These are phyloP conservation scores for Hypanus sabinus DNA, from an alignment of 2,113 vertebrate genomes.

Conservation along the genomic window DNA sequence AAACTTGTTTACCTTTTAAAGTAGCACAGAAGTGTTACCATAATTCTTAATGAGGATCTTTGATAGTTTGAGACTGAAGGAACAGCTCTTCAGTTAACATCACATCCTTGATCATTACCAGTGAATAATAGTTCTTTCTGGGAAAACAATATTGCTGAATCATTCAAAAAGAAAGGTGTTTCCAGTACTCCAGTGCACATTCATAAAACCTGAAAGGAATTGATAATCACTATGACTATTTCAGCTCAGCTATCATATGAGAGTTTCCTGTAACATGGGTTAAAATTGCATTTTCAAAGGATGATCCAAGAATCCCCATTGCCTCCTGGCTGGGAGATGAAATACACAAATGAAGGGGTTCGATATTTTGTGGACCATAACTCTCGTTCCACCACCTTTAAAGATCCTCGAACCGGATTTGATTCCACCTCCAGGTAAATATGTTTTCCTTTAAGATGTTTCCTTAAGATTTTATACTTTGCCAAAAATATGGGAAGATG, in stretches of 20 bases:
- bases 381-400: constrained; percentile 92
- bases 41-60: neutral
- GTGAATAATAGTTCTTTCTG: neutral
- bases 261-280: neutral
- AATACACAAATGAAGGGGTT: constrained; percentile 91
- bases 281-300: constrained; percentile 53
- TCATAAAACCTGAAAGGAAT: neutral
- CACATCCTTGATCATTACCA: neutral
- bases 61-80: neutral
- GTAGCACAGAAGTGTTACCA: neutral
- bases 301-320: constrained; percentile 96
- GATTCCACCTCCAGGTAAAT: constrained; percentile 78
- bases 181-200: neutral
- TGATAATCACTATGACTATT: constrained; percentile 9
- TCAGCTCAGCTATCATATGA: neutral
- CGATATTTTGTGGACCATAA: constrained; percentile 98
- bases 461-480: constrained; percentile 25
- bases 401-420: constrained; percentile 91
- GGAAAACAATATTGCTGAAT: neutral
- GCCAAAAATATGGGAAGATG: neutral
- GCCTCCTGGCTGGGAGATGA: constrained; percentile 98
- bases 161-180: neutral
- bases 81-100: too few relatives aligned
- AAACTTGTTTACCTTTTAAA: neutral
- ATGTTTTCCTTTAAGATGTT: neutral